Conservation (phyloP, 2,888 invertebrate genomes). For the Brenthis hecate region DNA sequence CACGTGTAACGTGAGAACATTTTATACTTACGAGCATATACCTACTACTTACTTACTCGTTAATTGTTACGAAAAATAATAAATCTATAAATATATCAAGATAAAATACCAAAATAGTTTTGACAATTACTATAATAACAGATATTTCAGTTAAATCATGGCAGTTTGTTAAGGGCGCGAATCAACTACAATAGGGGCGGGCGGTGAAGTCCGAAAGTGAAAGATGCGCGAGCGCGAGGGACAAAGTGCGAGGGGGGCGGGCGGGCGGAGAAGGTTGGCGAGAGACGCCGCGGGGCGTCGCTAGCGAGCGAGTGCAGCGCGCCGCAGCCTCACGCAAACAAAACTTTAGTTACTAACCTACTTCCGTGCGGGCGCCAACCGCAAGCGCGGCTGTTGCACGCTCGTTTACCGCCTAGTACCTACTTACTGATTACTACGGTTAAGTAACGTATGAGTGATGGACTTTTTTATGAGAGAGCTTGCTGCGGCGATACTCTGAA, state of each 20-base stretch:
- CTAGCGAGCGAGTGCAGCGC: slow-evolving; percentile 62
- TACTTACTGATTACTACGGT: slow-evolving; percentile 27
- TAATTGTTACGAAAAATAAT: not conserved
- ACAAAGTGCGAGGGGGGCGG: slow-evolving; percentile 44
- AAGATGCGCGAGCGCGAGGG: slow-evolving; percentile 65
- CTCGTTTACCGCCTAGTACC: slow-evolving; percentile 43
- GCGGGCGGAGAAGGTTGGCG: slow-evolving; percentile 38
- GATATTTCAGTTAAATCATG: not conserved
- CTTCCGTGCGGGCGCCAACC: slow-evolving; percentile 81
- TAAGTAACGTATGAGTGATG: slow-evolving; percentile 66
- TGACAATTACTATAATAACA: not conserved
- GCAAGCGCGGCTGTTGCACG: slow-evolving; percentile 58
- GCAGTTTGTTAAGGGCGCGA: slow-evolving; percentile 4
- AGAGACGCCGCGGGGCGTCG: slow-evolving; percentile 59
- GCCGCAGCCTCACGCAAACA: slow-evolving; percentile 82
- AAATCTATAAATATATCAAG: slow-evolving; percentile 11
- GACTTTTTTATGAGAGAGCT: slow-evolving; percentile 62
- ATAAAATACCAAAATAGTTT: not conserved
- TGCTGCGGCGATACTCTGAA: slow-evolving; percentile 57
- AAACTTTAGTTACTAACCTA: slow-evolving; percentile 83
- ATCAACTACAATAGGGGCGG: slow-evolving; percentile 22
- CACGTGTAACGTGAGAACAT: slow-evolving; percentile 12
- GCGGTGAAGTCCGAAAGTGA: slow-evolving; percentile 61
- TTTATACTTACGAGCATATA: not conserved
- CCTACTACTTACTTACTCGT: not conserved